Base-by-base conservation (phyloP, 1,140 invertebrate genomes). In the Nephila pilipes region DNA sequence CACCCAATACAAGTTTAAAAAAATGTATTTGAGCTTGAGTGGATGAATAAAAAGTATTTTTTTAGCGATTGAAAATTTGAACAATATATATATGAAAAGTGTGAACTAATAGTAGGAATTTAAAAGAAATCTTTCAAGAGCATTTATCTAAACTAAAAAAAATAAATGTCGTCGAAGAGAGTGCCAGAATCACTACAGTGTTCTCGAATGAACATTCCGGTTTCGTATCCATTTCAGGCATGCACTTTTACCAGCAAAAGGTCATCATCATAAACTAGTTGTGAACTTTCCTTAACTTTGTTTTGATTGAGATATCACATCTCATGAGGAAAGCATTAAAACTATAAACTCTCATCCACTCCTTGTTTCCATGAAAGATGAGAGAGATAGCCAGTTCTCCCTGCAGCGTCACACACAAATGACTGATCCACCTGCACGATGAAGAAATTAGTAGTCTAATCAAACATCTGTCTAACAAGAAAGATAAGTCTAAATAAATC, bases 401-500 rank as follows among this genome's bases (percentile, higher is more conserved):
- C 29, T 36, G 25, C 14, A 75, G 25, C 25, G 2, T 8, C 10
- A 8, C 60, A n/a, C n/a, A 29, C 22, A 65, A 65, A 25, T 65
- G 60, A 65, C 60, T 65, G 36, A 22, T 80, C n/a, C 80, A 81
- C 80, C 80, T 81, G 80, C 80, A 12, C 22, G 80, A 22, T 18
- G 10, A 2, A 81, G 80, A 81, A 81, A 81, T 81, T 81, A 55
- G 38, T 46, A 81, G 36, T 29, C 36, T 55, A 81, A 81, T 81
- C 80, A 81, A 55, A 46, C 80, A 81, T 81, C 80, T 81, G 80
- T 81, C 80, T 81, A 55, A 54, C 80, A 54, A 81, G 80, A 81
- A n/a, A 20, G n/a, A 46, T 81, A 81, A 75, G 65, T 6, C 22
- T 1, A 81, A 22, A 55, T 81, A 81, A 81, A 81, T 81, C 80